These are phyloP conservation scores for Poeciliopsis retropinna DNA, from an alignment of 2,113 vertebrate genomes.

Conservation along the genomic window DNA sequence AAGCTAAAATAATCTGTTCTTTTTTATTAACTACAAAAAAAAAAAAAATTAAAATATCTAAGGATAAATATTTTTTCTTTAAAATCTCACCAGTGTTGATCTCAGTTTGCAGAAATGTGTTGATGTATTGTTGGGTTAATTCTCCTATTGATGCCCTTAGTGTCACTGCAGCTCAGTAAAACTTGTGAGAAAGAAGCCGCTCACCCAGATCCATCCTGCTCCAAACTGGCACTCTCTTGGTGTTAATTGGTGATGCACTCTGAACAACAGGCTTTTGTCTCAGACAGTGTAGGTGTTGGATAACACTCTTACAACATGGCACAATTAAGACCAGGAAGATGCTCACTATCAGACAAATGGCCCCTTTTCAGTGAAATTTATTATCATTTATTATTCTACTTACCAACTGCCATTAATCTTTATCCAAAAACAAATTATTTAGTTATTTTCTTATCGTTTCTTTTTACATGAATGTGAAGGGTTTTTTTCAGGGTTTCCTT, in stretches of 20 bases:
- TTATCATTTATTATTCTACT: too few species aligned
- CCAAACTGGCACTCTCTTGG: not conserved
- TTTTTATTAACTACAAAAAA: not conserved
- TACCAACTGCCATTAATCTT: too few species aligned
- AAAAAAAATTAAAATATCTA: rapidly evolving
- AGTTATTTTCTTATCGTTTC: too few species aligned
- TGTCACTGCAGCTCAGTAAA: not conserved
- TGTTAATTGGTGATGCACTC: not conserved
- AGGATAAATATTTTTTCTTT: not conserved
- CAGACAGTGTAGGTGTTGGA: not conserved
- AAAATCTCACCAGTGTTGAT: not conserved
- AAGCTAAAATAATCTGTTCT: too few species aligned
- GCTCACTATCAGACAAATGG: not conserved
- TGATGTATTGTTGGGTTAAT: not conserved
- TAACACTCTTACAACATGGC: not conserved
- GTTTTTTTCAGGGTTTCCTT: not conserved
- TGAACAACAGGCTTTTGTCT: not conserved
- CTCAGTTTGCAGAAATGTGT: not conserved
- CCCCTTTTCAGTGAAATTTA: too few species aligned
- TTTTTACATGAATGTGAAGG: too few species aligned
- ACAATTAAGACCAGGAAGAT: too few species aligned
- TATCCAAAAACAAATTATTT: too few species aligned
- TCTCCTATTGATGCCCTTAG: not conserved
- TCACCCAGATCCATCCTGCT: not conserved
- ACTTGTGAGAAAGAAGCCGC: not conserved